These are phyloP conservation scores for Helicolenus hilgendorfi DNA, from an alignment of 2,797 vertebrate species.

Conservation along the genomic window DNA sequence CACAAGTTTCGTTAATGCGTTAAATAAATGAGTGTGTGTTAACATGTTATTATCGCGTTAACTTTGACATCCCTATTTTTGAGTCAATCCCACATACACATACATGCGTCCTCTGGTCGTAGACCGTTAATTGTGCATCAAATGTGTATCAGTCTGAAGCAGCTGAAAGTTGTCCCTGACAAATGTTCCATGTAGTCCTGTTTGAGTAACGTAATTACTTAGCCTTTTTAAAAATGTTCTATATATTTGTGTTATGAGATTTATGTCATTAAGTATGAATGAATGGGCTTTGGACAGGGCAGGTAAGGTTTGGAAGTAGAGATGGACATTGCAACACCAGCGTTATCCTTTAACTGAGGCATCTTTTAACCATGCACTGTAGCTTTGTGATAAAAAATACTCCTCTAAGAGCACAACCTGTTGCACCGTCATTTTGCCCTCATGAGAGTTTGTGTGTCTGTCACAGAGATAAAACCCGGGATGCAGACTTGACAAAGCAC, in stretches of 20 bases:
- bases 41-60: no score
- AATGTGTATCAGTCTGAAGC: background rate
- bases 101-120: background rate
- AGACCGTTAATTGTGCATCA: background rate
- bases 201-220: background rate
- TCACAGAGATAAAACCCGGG: background rate
- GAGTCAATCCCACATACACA: background rate
- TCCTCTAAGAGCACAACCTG: background rate
- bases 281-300: background rate
- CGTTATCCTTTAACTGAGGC: background rate
- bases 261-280: no score
- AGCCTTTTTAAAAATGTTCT: background rate
- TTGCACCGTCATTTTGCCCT: background rate
- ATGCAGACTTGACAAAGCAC: constrained; percentile 2
- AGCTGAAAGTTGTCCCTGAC: no score
- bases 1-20: no score
- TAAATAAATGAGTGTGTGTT: no score
- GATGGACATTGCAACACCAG: background rate
- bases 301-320: background rate
- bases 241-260: background rate
- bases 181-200: background rate
- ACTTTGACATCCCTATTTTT: no score
- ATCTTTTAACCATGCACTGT: background rate
- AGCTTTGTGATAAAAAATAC: background rate
- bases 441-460: background rate